A percentile compares a stretch with the other conserved stretches of the same genome.
These are phyloP conservation scores for Pontoporia blainvillei DNA, from an alignment of 2,113 vertebrate species.

Conservation along the genomic window DNA sequence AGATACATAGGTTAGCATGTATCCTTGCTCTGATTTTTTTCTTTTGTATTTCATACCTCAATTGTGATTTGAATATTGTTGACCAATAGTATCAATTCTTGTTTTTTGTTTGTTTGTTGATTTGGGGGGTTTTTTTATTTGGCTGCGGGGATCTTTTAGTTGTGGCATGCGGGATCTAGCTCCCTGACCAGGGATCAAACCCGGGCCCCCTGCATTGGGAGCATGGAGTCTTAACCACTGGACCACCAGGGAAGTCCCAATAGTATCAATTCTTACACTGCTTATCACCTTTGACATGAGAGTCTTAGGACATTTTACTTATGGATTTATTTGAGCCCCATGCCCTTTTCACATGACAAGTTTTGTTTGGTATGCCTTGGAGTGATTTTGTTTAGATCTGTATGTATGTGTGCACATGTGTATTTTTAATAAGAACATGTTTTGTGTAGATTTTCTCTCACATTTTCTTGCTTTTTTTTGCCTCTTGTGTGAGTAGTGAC, in stretches of 20 bases:
- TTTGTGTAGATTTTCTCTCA: not conserved
- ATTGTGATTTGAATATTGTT: not conserved
- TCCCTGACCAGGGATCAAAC: too few relatives aligned
- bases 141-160: too few relatives aligned
- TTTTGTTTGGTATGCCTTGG: not conserved
- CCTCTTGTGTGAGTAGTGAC: not conserved
- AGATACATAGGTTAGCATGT: not conserved
- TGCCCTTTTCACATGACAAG: not conserved
- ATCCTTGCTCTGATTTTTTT: not conserved
- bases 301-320: not conserved
- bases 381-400: not conserved
- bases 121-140: too few relatives aligned
- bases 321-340: not conserved
- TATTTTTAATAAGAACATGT: not conserved
- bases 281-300: not conserved
- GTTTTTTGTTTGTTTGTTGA: too few relatives aligned
- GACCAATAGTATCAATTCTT: not conserved
- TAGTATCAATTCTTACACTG: not conserved
- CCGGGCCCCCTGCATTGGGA: too few relatives aligned
- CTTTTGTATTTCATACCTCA: not conserved
- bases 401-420: not conserved
- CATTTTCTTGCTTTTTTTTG: not conserved
- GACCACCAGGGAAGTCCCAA: too few relatives aligned
- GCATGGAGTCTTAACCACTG: too few relatives aligned
- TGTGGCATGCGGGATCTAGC: fast-evolving